These are phyloP conservation scores for Sinosuthora webbiana DNA, from an alignment of 2,113 vertebrate species.

Conservation along the genomic window DNA sequence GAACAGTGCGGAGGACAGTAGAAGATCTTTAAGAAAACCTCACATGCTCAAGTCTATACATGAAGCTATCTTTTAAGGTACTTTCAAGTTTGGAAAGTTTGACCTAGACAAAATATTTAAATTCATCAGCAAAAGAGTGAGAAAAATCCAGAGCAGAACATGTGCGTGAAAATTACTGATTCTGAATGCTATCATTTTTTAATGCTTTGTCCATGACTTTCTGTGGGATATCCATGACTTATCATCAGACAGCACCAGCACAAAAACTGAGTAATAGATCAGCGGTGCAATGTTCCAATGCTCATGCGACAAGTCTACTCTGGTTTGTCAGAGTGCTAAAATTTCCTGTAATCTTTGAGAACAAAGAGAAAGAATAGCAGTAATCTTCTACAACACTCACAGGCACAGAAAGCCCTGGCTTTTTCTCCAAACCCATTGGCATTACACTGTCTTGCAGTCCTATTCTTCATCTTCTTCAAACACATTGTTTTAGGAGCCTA, in stretches of 20 bases:
- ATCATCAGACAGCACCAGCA: neutral
- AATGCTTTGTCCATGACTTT: neutral
- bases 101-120: neutral
- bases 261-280: neutral
- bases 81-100: neutral
- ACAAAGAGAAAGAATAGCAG: neutral
- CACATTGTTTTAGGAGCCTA: neutral
- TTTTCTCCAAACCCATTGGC: neutral
- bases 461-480: neutral
- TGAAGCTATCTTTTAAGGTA: neutral
- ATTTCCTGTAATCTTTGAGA: neutral
- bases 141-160: neutral
- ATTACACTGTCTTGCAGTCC: neutral
- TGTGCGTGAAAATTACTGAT: neutral
- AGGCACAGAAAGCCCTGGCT: neutral
- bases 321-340: neutral
- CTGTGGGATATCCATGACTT: neutral
- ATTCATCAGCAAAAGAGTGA: neutral
- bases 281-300: neutral
- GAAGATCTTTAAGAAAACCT: neutral
- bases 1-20: neutral
- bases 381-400: neutral
- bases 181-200: neutral
- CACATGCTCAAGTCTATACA: neutral
- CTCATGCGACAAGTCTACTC: neutral